Evolutionary conservation across 2,113 vertebrate species (phyloP).

Genomic region (Apaloderma vittatum): DNA sequence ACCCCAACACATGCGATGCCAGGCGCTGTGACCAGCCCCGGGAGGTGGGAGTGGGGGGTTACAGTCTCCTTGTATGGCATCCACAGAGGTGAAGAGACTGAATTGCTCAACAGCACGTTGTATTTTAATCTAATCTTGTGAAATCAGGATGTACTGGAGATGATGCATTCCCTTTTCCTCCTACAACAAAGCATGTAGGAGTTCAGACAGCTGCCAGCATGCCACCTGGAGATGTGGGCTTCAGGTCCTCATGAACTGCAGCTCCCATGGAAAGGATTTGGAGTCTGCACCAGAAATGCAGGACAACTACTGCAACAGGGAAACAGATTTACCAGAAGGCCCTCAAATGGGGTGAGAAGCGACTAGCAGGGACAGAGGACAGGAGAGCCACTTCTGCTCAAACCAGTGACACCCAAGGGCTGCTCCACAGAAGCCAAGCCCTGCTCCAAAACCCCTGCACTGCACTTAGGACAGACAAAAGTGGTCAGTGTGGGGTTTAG

Average conservation of each 20-base stretch:
- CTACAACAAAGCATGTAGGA: not conserved
- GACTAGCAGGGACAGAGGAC: not conserved
- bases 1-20: rapidly evolving
- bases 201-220: not conserved
- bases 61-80: not conserved
- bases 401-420: not conserved
- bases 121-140: slow-evolving; percentile 55
- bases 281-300: rapidly evolving
- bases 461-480: not conserved
- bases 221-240: not conserved
- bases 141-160: slow-evolving; percentile 28
- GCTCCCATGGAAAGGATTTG: not conserved
- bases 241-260: not conserved
- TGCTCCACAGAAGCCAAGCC: rapidly evolving
- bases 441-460: rapidly evolving
- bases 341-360: not conserved
- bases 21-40: not conserved
- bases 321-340: not conserved
- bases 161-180: slow-evolving; percentile 28
- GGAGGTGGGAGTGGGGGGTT: not conserved
- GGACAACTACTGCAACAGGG: not conserved
- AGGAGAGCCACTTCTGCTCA: not conserved
- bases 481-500: not conserved
- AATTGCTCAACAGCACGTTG: not conserved
- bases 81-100: not conserved